Percentiles rank a stretch among this genome's conserved stretches.
phyloP scores from a whole-genome alignment of 2,888 invertebrate genomes.

The Cosmia trapezina region DNA sequence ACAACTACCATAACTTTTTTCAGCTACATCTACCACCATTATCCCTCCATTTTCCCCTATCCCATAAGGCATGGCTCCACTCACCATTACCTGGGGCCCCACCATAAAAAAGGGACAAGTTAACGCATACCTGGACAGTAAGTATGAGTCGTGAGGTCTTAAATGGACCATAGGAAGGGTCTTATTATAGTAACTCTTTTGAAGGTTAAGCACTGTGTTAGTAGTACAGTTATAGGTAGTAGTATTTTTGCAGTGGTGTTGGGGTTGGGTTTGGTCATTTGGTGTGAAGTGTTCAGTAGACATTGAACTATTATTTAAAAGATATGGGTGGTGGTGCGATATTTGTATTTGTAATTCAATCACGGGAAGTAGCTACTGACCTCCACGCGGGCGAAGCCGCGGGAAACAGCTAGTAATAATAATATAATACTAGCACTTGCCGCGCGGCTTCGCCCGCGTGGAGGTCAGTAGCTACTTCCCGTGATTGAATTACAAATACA shows the following conservation, averaged over 20 bases:
- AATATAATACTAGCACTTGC: too few species aligned
- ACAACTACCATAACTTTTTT: slow-evolving; percentile 13
- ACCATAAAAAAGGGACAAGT: slow-evolving; percentile 55
- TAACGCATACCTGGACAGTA: slow-evolving; percentile 34
- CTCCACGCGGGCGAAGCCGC: too few species aligned
- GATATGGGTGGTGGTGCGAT: too few species aligned
- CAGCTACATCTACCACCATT: slow-evolving; percentile 21
- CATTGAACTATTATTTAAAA: background rate
- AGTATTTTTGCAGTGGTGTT: background rate
- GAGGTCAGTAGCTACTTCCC: too few species aligned
- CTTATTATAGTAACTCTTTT: slow-evolving; percentile 7
- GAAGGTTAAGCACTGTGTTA: background rate
- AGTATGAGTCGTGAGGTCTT: slow-evolving; percentile 25
- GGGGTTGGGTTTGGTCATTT: background rate
- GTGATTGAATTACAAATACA: too few species aligned
- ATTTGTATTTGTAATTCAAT: too few species aligned
- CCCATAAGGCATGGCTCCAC: slow-evolving; percentile 41
- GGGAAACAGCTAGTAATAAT: too few species aligned
- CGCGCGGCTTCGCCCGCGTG: too few species aligned
- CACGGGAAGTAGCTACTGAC: too few species aligned
- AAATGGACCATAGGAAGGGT: slow-evolving; percentile 19
- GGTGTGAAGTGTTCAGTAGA: background rate
- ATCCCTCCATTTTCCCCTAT: slow-evolving; percentile 19
- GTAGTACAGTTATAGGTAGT: background rate
- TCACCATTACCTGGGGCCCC: slow-evolving; percentile 40